phyloP scores from a whole-genome alignment of 2,888 invertebrate genomes.

The Rhopalosiphum nymphaeae region DNA sequence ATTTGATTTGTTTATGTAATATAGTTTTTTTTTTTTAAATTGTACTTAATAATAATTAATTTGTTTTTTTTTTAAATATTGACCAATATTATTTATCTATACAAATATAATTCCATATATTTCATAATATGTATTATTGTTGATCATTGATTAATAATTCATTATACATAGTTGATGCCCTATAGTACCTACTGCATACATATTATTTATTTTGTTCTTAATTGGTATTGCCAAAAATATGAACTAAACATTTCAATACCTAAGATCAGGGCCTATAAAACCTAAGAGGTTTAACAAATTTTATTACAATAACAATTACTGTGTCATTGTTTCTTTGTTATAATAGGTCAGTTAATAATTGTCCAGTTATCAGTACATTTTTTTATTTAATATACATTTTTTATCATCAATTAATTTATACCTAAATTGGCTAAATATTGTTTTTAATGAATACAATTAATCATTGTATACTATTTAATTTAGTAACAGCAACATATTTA shows the following conservation, averaged over 20 bases:
- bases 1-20: slow-evolving; percentile 55
- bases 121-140: not conserved
- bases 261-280: too few relatives aligned
- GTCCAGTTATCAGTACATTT: not conserved
- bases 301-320: not conserved
- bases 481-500: too few relatives aligned
- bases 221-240: not conserved
- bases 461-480: too few relatives aligned
- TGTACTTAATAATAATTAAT: slow-evolving; percentile 47
- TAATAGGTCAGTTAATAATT: not conserved
- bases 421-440: too few relatives aligned
- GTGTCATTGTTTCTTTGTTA: not conserved
- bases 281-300: not conserved
- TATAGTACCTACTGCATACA: not conserved
- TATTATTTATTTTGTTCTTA: not conserved
- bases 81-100: slow-evolving; percentile 1
- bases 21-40: slow-evolving; percentile 54
- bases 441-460: too few relatives aligned
- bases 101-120: not conserved
- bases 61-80: slow-evolving; percentile 5
- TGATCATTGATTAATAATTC: not conserved
- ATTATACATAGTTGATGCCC: not conserved
- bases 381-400: not conserved
- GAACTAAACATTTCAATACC: not conserved
- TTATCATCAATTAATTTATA: too few relatives aligned